phyloP scores from a whole-genome alignment of 2,797 vertebrate genomes.

The Gadopsis bispinosus region DNA sequence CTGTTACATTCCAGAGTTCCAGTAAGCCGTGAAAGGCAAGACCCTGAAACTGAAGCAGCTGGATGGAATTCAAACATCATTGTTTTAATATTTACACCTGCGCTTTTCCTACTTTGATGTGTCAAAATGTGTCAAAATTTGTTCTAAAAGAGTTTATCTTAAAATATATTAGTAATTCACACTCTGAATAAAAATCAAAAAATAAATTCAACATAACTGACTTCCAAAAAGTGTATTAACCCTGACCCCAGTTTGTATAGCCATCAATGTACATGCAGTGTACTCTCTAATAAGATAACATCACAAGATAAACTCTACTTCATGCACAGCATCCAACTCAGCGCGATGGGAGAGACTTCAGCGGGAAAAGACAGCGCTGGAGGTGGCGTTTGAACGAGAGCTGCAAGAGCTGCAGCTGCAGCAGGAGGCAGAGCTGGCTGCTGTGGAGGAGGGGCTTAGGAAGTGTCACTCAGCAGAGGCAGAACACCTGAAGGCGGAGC shows the following conservation, averaged over 20 bases:
- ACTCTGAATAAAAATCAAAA: neutral
- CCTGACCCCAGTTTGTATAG: neutral
- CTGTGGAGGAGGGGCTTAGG: conserved; percentile 88
- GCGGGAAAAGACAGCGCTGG: conserved; percentile 90
- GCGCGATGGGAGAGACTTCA: conserved; percentile 88
- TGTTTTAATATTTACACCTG: neutral
- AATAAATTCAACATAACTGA: neutral
- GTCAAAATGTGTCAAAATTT: neutral
- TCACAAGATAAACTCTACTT: neutral
- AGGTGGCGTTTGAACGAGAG: conserved; percentile 88
- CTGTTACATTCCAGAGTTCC: neutral
- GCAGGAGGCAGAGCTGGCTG: conserved; percentile 90
- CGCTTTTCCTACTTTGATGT: neutral
- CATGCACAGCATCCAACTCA: conserved; percentile 83
- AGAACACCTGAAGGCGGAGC: conserved; percentile 87
- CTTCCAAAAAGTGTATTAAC: neutral
- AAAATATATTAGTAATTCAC: neutral
- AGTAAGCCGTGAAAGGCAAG: neutral
- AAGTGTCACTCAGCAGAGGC: conserved; percentile 84
- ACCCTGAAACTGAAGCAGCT: neutral
- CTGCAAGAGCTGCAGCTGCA: conserved; percentile 87
- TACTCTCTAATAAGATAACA: neutral
- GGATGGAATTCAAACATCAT: neutral
- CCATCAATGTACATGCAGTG: neutral
- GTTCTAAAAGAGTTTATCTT: neutral